These are phyloP conservation scores for Acrocera orbiculus DNA, from an alignment of 2,888 invertebrate species.

Conservation along the genomic window DNA sequence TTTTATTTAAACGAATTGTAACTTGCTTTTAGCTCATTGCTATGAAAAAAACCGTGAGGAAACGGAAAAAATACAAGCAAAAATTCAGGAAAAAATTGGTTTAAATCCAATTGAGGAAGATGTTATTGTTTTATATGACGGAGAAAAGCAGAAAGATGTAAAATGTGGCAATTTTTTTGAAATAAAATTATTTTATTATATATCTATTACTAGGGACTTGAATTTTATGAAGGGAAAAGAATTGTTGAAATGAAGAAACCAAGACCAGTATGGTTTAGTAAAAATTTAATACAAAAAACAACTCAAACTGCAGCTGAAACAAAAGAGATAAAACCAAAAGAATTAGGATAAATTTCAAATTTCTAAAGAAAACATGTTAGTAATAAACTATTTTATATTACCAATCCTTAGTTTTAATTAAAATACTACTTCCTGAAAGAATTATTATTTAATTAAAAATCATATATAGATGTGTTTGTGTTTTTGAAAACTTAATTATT, in stretches of 20 bases:
- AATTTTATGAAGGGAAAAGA: constrained; percentile 50
- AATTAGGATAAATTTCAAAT: constrained; percentile 38
- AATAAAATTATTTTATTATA: background rate
- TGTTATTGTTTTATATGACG: constrained; percentile 69
- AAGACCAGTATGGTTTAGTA: constrained; percentile 76
- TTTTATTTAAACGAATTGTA: constrained; percentile 11
- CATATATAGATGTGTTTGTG: too few species aligned
- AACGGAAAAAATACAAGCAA: constrained; percentile 60
- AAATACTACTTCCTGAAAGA: too few species aligned
- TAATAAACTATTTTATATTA: too few species aligned
- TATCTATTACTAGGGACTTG: constrained; percentile 31
- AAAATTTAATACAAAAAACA: constrained; percentile 62
- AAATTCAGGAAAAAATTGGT: constrained; percentile 51
- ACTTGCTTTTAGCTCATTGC: constrained; percentile 65
- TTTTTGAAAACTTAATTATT: too few species aligned
- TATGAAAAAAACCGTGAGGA: constrained; percentile 67
- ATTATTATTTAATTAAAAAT: too few species aligned
- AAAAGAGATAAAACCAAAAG: constrained; percentile 56
- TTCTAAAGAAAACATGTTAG: too few species aligned
- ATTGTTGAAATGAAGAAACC: constrained; percentile 73
- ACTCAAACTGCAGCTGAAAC: constrained; percentile 51
- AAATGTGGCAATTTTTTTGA: background rate
- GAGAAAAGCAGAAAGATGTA: constrained; percentile 46
- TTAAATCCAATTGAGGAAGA: constrained; percentile 64
- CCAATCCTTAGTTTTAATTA: too few species aligned